Percentiles rank a stretch among this genome's conserved stretches.
phyloP scores from a whole-genome alignment of 2,888 invertebrate genomes.

The Tolmerus cingulatus region DNA sequence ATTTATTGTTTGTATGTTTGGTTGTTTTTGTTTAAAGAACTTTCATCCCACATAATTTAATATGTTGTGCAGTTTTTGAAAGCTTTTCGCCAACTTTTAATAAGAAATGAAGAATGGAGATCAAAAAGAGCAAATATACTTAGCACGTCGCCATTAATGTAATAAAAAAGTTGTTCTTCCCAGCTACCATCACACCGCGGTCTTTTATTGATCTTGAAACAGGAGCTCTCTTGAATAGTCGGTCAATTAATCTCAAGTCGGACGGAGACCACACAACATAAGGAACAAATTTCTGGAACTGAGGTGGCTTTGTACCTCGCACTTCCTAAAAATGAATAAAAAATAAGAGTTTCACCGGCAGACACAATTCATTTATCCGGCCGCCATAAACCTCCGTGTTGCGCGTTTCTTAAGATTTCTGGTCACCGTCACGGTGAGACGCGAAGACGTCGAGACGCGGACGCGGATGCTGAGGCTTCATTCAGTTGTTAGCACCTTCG shows the following conservation, averaged over 20 bases:
- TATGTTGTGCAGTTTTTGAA: too few species aligned
- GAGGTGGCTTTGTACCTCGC: neutral
- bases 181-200: neutral
- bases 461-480: neutral
- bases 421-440: constrained; percentile 4
- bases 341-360: neutral
- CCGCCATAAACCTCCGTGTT: constrained; percentile 19
- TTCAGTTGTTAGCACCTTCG: constrained; percentile 36
- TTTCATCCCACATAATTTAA: too few species aligned
- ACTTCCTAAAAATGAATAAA: neutral
- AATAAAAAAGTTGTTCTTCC: neutral
- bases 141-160: neutral
- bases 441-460: neutral
- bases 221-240: constrained; percentile 19
- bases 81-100: neutral
- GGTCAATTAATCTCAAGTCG: constrained; percentile 15
- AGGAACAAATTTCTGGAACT: neutral
- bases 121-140: neutral
- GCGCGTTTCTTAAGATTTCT: neutral
- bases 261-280: constrained; percentile 13
- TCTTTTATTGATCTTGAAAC: neutral
- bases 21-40: too few species aligned
- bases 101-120: neutral
- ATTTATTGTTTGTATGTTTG: too few species aligned
- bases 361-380: constrained; percentile 15